A percentile compares a stretch with the other conserved stretches of the same genome.
Evolutionary conservation across 1,140 invertebrate species (phyloP).

Genomic region (Micrasema longulum): DNA sequence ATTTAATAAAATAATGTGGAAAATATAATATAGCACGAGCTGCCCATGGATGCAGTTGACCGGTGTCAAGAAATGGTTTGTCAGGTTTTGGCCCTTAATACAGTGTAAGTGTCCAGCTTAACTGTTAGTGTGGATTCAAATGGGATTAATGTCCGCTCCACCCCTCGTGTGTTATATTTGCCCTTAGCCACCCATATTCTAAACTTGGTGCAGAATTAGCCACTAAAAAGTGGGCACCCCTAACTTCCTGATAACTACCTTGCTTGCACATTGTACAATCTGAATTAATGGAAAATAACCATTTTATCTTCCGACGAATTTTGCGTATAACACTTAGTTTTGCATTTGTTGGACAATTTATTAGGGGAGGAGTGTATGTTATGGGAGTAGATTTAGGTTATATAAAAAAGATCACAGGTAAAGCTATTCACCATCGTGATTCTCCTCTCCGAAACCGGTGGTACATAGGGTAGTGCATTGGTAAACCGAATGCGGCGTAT

Average conservation of each 20-base stretch:
- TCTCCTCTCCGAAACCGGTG: too few relatives aligned
- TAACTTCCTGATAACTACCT: too few relatives aligned
- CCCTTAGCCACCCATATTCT: slow-evolving; percentile 32
- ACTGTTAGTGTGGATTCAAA: slow-evolving; percentile 3
- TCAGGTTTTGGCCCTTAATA: slow-evolving; percentile 4
- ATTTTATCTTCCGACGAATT: too few relatives aligned
- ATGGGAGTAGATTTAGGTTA: too few relatives aligned
- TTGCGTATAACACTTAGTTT: too few relatives aligned
- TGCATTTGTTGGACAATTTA: too few relatives aligned
- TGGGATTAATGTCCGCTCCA: slow-evolving; percentile 24
- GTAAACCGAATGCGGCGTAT: too few relatives aligned
- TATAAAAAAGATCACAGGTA: too few relatives aligned
- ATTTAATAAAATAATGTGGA: too few relatives aligned
- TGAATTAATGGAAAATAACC: background rate
- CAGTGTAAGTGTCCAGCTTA: slow-evolving; percentile 28
- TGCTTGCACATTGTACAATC: background rate
- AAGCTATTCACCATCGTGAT: too few relatives aligned
- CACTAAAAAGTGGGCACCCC: slow-evolving; percentile 45
- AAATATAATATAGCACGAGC: background rate
- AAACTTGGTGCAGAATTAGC: slow-evolving; percentile 49
- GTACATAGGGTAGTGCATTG: too few relatives aligned
- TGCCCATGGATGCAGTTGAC: background rate
- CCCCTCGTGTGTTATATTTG: slow-evolving; percentile 30
- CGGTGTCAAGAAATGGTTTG: slow-evolving; percentile 35
- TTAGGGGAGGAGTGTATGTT: too few relatives aligned